These are phyloP conservation scores for Eudorcas thomsonii DNA, from an alignment of 2,113 vertebrate genomes.

Conservation along the genomic window DNA sequence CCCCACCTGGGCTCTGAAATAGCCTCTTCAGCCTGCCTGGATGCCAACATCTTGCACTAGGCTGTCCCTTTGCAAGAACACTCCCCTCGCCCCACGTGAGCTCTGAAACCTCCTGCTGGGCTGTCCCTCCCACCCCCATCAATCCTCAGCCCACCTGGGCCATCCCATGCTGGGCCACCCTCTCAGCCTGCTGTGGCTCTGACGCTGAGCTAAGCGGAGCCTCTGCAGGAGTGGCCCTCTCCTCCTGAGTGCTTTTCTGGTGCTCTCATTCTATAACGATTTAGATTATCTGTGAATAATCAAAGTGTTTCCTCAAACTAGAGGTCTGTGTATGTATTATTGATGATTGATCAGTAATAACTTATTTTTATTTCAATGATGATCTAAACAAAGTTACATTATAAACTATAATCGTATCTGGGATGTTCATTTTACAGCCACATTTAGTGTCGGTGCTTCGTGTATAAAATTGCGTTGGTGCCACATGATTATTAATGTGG, in stretches of 20 bases:
- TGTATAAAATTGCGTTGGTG: conserved; percentile 13
- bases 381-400: not conserved
- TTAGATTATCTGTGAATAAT: not conserved
- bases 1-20: not conserved
- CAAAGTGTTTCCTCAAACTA: not conserved
- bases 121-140: not conserved
- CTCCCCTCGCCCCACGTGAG: not conserved
- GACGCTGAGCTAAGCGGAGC: not conserved
- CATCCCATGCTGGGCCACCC: not conserved
- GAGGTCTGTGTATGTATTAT: not conserved
- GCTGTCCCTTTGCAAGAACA: not conserved
- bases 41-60: not conserved
- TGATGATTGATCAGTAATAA: not conserved
- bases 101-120: not conserved
- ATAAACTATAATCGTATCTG: not conserved
- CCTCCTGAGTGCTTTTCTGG: not conserved
- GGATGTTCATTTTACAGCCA: not conserved
- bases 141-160: not conserved
- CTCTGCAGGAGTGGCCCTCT: not conserved
- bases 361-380: not conserved
- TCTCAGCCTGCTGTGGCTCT: not conserved
- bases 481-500: not conserved
- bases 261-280: not conserved
- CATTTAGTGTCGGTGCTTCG: not conserved
- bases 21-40: not conserved